A percentile compares a stretch with the other conserved stretches of the same genome.
Evolutionary conservation across 2,797 vertebrate genomes (phyloP).

Genomic region (Enteromius fasciolatus): DNA sequence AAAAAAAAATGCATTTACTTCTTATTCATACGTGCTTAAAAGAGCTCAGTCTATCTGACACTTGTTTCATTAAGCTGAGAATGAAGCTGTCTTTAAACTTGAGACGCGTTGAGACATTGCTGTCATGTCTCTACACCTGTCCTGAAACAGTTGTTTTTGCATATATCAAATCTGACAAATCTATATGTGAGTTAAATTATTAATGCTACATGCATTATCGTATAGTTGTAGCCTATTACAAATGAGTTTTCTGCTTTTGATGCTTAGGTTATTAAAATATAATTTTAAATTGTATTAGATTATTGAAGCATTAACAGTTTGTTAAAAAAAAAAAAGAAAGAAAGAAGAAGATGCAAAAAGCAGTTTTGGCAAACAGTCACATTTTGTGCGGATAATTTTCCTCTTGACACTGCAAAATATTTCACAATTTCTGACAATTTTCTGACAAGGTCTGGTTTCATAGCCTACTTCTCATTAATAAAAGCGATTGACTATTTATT

Average conservation of each 20-base stretch:
- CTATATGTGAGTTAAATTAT: neutral
- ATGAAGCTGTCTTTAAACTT: neutral
- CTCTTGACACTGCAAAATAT: neutral
- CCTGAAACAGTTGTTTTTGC: neutral
- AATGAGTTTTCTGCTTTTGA: neutral
- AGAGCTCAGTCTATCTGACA: neutral
- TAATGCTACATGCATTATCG: neutral
- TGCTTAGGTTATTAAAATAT: neutral
- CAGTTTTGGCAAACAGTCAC: neutral
- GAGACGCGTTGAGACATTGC: neutral
- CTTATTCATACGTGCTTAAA: neutral
- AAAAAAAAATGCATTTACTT: neutral
- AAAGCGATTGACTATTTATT: neutral
- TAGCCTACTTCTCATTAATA: neutral
- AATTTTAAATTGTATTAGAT: neutral
- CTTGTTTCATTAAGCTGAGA: neutral
- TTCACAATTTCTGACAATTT: neutral
- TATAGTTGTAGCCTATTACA: neutral
- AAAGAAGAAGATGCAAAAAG: too few species aligned
- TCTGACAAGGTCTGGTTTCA: neutral
- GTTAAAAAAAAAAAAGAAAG: too few species aligned
- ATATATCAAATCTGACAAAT: too few species aligned
- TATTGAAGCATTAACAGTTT: neutral
- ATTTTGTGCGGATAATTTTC: neutral
- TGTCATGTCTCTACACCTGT: conserved; percentile 21